phyloP scores from a whole-genome alignment of 2,888 invertebrate species.

The Trichogramma evanescens region DNA sequence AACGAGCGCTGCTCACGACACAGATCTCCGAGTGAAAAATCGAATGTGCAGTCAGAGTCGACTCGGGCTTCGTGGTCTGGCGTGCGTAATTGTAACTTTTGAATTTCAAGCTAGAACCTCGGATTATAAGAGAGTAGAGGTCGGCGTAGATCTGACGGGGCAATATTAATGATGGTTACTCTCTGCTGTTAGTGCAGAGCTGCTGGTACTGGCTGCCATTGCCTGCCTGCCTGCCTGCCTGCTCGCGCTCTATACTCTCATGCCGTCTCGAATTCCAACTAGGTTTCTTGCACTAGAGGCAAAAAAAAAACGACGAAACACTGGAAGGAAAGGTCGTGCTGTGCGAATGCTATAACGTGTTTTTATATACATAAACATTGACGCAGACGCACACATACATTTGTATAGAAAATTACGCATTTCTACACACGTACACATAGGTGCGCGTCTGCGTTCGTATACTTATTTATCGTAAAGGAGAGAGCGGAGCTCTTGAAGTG shows the following conservation, averaged over 20 bases:
- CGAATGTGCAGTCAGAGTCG: conserved; percentile 6
- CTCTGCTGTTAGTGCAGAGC: conserved; percentile 15
- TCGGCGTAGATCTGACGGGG: conserved; percentile 43
- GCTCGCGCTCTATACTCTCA: conserved; percentile 11
- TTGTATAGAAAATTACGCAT: too few species aligned
- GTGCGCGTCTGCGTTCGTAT: background rate
- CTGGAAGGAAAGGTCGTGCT: conserved; percentile 3
- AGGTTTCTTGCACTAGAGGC: conserved; percentile 22
- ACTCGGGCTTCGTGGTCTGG: background rate
- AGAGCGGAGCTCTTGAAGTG: too few species aligned
- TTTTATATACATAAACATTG: background rate
- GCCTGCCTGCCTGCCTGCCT: conserved; percentile 6
- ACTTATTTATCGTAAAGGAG: background rate
- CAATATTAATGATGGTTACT: conserved; percentile 43
- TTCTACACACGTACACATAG: background rate
- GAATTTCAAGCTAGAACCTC: conserved; percentile 29
- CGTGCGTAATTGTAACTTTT: conserved; percentile 26
- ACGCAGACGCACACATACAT: background rate
- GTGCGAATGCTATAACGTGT: background rate
- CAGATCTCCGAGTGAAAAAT: conserved; percentile 11
- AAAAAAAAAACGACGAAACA: conserved; percentile 5
- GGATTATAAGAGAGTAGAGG: conserved; percentile 34
- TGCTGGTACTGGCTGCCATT: conserved; percentile 21
- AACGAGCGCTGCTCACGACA: background rate
- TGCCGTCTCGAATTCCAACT: conserved; percentile 24